Evolutionary conservation across 2,113 vertebrate species (phyloP).

Genomic region (Hyperopisus bebe): DNA sequence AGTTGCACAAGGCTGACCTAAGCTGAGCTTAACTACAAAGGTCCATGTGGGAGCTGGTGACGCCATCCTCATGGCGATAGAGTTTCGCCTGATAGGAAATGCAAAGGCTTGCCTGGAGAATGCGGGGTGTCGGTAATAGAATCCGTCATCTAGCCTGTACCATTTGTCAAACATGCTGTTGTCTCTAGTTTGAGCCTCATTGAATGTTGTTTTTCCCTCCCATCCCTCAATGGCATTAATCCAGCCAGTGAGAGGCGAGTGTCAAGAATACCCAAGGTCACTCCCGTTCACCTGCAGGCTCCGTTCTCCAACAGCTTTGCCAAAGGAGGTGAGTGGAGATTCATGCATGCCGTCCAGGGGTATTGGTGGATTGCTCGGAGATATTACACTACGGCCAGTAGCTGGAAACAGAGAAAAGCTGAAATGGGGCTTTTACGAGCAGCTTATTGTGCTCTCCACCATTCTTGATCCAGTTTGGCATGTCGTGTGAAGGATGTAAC

Average conservation of each 20-base stretch:
- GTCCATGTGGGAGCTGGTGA: background rate
- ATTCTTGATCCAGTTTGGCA: background rate
- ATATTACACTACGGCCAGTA: background rate
- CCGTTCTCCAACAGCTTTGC: constrained; percentile 92
- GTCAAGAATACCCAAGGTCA: constrained; percentile 88
- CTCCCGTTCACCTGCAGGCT: constrained; percentile 88
- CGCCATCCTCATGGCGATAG: background rate
- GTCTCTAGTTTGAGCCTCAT: background rate
- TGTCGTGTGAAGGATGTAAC: background rate
- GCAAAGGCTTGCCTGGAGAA: constrained; percentile 1
- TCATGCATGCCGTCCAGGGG: background rate
- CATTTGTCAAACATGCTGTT: background rate
- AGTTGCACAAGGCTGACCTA: background rate
- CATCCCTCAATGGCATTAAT: constrained; percentile 49
- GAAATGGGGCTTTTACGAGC: background rate
- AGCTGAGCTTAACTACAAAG: background rate
- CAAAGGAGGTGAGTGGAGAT: constrained; percentile 81
- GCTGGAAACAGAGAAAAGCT: background rate
- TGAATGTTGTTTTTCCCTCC: constrained; percentile 37
- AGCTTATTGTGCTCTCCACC: background rate
- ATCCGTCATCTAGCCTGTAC: background rate
- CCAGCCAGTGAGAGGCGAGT: constrained; percentile 84
- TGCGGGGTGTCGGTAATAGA: background rate
- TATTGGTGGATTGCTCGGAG: background rate
- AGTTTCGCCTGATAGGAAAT: background rate